A percentile compares a stretch with the other conserved stretches of the same genome.
Conservation (phyloP, 2,888 invertebrate genomes). For the Scaptomyza cyrtandrae region DNA sequence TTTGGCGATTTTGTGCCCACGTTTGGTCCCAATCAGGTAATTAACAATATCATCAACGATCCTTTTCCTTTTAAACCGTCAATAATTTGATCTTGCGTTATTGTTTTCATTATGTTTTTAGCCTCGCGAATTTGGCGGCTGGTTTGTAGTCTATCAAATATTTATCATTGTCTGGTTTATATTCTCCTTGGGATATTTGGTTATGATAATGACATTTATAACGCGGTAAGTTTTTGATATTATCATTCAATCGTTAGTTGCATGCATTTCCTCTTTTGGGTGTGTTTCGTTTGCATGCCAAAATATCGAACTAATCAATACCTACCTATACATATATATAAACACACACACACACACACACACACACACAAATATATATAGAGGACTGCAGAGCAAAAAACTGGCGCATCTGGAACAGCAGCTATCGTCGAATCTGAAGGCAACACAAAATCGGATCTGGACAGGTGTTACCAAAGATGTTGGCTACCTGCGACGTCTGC, state of each 20-base stretch:
- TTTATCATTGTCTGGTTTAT: conserved; percentile 95
- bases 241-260: neutral
- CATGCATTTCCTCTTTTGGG: conserved; percentile 31
- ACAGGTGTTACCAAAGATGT: conserved; percentile 91
- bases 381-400: conserved; percentile 88
- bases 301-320: conserved; percentile 16
- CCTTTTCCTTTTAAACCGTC: neutral
- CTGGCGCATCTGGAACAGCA: conserved; percentile 91
- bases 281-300: conserved; percentile 43
- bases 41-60: neutral
- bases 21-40: conserved; percentile 83
- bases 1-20: conserved; percentile 96
- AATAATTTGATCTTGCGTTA: neutral
- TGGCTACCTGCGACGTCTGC: conserved; percentile 89
- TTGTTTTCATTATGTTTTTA: conserved; percentile 56
- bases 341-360: conserved; percentile 5
- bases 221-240: conserved; percentile 85
- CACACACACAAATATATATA: conserved; percentile 54
- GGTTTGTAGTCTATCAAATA: conserved; percentile 90
- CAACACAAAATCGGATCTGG: conserved; percentile 91
- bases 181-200: conserved; percentile 94
- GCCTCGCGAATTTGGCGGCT: conserved; percentile 85
- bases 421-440: conserved; percentile 90
- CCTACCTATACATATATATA: conserved; percentile 10
- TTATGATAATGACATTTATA: conserved; percentile 95